Evolutionary conservation across 2,888 invertebrate species (phyloP), one percentile per base, ranked within the genome.

Genomic region (Tanypteryx hageni): DNA sequence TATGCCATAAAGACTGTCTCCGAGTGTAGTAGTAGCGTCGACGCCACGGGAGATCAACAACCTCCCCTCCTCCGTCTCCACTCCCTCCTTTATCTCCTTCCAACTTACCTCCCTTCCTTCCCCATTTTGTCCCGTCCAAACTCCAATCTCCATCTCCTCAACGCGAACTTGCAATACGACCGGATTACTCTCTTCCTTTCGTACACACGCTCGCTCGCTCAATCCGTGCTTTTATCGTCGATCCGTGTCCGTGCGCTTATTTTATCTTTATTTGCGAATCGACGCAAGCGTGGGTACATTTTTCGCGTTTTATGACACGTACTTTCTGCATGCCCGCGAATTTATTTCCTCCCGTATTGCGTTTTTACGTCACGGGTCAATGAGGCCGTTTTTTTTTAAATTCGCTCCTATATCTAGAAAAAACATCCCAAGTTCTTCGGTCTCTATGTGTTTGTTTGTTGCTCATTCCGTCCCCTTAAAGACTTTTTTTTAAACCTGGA

Each of bases 241-340:
- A 64, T 64, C 64, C 68, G 76, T 27, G 76, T 22, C 76, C 22
- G 27, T 16, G 16, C 64, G n/a, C n/a, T 18, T 22, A 7, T 22
- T 68, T 68, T 68, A 68, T 68, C 18, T 76, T 76, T 27, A 11
- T 76, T 44, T 44, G 44, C 5, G 44, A 44, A n/a, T 27, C 76
- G 76, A 76, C 76, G 76, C 22, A 22, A 76, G 76, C 76, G 76
- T 22, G 27, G 76, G 76, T 27, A 76, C 76, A 22, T 76, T 76
- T 76, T 76, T 76, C 76, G 76, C 22, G 76, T 76, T 76, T 76
- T 27, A 27, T 76, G n/a, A 22, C 76, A 13, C 27, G 22, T 76
- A 76, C 27, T 76, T 76, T 76, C 27, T 27, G 22, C 22, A 0
- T 13, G 76, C 76, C 76, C 76, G 76, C 13, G 22, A 76, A 13